These are phyloP conservation scores for Drosophila insularis DNA, from an alignment of 1,140 invertebrate species.

Conservation along the genomic window DNA sequence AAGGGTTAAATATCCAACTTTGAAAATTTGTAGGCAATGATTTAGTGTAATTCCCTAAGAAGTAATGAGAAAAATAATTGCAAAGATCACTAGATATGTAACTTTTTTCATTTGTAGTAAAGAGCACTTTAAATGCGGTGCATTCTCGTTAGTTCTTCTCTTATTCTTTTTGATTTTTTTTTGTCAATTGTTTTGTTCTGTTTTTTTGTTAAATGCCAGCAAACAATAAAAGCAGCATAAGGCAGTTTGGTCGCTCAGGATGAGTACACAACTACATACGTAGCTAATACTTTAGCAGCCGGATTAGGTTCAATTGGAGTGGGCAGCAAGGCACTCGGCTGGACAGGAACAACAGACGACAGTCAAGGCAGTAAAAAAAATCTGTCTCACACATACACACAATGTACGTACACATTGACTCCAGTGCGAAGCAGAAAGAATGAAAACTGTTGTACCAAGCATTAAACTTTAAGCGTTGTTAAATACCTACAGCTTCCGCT, in stretches of 20 bases:
- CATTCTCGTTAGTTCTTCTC: not conserved
- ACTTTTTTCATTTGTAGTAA: not conserved
- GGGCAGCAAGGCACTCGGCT: constrained; percentile 19
- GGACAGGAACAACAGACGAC: constrained; percentile 18
- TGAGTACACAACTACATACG: constrained; percentile 78
- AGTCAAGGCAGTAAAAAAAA: constrained; percentile 43
- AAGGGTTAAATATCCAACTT: no score
- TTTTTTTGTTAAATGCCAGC: constrained; percentile 71
- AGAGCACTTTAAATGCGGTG: not conserved
- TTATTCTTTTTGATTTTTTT: not conserved
- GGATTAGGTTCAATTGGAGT: constrained; percentile 79
- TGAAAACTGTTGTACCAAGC: constrained; percentile 69
- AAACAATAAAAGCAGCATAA: constrained; percentile 80
- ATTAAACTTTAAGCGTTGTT: constrained; percentile 80
- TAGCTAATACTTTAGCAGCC: constrained; percentile 80
- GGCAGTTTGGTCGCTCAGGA: constrained; percentile 77
- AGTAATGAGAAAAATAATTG: no score
- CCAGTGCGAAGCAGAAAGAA: constrained; percentile 22
- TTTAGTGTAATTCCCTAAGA: no score
- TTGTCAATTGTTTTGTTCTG: constrained; percentile 32
- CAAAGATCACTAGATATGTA: not conserved
- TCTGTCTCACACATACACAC: constrained; percentile 46
- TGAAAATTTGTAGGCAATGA: no score
- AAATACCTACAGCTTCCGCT: constrained; percentile 79
- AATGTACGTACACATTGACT: constrained; percentile 17